Evolutionary conservation across 2,888 invertebrate genomes (phyloP), one percentile per base, ranked within the genome.

Genomic region (Sialis fuliginosa): DNA sequence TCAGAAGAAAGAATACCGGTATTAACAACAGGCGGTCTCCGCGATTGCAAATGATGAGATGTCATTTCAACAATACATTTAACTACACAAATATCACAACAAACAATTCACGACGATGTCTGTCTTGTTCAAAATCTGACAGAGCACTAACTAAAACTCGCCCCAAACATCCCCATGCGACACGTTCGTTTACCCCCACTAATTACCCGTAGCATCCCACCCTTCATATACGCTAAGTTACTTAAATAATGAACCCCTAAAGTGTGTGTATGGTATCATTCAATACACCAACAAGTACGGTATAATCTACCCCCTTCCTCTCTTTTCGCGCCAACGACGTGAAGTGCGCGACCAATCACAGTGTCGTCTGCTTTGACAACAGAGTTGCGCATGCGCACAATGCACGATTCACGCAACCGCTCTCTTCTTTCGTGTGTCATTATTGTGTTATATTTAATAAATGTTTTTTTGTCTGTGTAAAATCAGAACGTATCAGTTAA

Each of bases 1-100:
- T 62, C 63, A 6, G 46, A 46, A n/a, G 44, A 44, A 30, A 39
- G 13, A n/a, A 37, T 37, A 37, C 37, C 37, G 37, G 37, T 10
- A n/a, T n/a, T 37, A n/a, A 37, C 12, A n/a, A 10, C 10, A n/a
- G 37, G n/a, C 37, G 37, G 37, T 37, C 37, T 37, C 12, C 33
- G 30, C 12, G 35, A 12, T 31, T 35, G 30, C 12, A 47, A 40
- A 30, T 42, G 47, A 39, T 47, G 47, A 22, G 47, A 42, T 31
- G 32, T 37, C 47, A 47, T 32, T 32, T 47, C n/a, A 37, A 37
- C 8, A 37, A 37, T 10, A 37, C 37, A 7, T 10, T 12, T n/a
- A 37, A 37, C 12, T 6, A 37, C 37, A 37, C 6, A 44, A 44
- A 12, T 33, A 33, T 9, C 33, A 9, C 10, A 40, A 40, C n/a